phyloP scores from a whole-genome alignment of 2,797 vertebrate genomes.

The Muscicapa comitata region DNA sequence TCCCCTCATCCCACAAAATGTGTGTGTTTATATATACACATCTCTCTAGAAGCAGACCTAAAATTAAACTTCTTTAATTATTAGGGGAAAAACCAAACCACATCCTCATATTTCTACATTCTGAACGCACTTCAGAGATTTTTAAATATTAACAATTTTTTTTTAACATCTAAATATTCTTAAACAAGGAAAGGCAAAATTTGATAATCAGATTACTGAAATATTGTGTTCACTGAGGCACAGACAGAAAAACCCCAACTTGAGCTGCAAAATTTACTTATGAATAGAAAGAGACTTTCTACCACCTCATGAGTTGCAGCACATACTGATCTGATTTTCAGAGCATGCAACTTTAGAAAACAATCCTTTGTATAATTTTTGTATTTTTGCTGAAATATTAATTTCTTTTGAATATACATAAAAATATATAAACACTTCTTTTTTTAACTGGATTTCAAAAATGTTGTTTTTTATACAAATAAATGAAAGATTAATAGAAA shows the following conservation, averaged over 20 bases:
- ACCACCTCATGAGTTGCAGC: not conserved
- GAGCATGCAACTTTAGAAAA: not conserved
- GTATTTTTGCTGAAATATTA: not conserved
- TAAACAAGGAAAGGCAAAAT: not conserved
- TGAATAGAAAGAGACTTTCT: not conserved
- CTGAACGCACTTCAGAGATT: not conserved
- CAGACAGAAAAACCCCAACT: not conserved
- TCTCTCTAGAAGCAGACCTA: not conserved
- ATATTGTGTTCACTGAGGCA: not conserved
- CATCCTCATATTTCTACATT: not conserved
- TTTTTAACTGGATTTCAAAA: not conserved
- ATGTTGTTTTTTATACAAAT: not conserved
- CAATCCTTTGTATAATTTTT: not conserved
- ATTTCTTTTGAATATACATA: not conserved
- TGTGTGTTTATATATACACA: rapidly evolving
- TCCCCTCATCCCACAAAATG: not conserved
- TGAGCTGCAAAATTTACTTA: not conserved
- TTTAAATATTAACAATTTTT: not conserved
- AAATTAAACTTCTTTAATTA: not conserved
- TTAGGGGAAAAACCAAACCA: not conserved
- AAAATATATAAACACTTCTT: not conserved
- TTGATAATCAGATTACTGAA: not conserved
- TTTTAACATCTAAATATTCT: not conserved
- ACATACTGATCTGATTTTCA: slow-evolving; percentile 8
- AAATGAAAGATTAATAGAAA: slow-evolving; percentile 15